Evolutionary conservation across 30 jellyfish, hydroid and myxozoan species (phyloP).

Genomic region (Aurelia aurita complex sp. Pacific): DNA sequence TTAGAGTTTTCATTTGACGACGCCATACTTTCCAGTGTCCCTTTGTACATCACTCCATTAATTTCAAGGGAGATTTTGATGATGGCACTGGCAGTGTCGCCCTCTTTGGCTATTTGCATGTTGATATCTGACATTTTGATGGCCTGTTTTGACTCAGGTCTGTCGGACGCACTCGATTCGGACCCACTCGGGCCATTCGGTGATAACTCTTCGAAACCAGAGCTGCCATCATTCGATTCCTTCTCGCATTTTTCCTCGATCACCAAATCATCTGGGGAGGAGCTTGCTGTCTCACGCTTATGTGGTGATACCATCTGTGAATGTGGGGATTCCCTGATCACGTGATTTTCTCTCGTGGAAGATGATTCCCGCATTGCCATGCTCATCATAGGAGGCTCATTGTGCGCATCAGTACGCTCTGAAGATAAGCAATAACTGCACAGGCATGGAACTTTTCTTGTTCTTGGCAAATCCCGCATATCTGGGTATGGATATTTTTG

Average conservation of each 20-base stretch:
- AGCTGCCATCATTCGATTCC: constrained; percentile 63
- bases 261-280: constrained; percentile 43
- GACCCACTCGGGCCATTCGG: constrained; percentile 62
- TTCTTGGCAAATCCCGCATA: constrained; percentile 35
- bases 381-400: constrained; percentile 35
- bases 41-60: constrained; percentile 81
- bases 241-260: constrained; percentile 67
- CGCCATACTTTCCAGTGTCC: constrained; percentile 43
- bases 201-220: constrained; percentile 67
- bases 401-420: constrained; percentile 45
- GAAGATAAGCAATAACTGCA: constrained; percentile 57
- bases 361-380: constrained; percentile 43
- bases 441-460: constrained; percentile 63
- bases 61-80: constrained; percentile 80
- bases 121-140: constrained; percentile 47
- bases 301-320: constrained; percentile 44
- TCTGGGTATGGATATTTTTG: constrained; percentile 59
- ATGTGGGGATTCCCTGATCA: constrained; percentile 21
- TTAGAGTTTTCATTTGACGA: constrained; percentile 14
- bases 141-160: constrained; percentile 62
- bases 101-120: constrained; percentile 49
- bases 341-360: constrained; percentile 19
- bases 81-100: constrained; percentile 3
- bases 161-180: constrained; percentile 15
- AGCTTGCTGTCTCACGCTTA: constrained; percentile 35